These are phyloP conservation scores for Hemistola chrysoprasaria DNA, from an alignment of 2,888 invertebrate genomes.

Conservation along the genomic window DNA sequence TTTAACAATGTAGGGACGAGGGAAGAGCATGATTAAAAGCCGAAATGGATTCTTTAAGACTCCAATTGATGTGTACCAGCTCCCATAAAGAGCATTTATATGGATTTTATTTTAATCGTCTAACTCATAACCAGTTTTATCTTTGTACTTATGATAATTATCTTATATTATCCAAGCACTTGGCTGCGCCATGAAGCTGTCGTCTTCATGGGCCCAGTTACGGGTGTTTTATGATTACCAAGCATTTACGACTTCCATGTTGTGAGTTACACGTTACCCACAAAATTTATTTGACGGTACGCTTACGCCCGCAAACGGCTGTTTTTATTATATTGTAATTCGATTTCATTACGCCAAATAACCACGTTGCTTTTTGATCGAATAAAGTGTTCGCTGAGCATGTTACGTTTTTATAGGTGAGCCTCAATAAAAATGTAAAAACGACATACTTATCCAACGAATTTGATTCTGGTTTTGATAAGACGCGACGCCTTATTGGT, in stretches of 20 bases:
- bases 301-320: constrained; percentile 26
- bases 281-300: constrained; percentile 36
- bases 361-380: constrained; percentile 21
- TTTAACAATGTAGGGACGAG: no score
- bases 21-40: no score
- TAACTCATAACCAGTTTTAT: constrained; percentile 5
- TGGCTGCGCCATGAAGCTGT: constrained; percentile 14
- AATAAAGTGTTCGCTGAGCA: constrained; percentile 10
- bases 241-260: constrained; percentile 43
- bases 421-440: no score
- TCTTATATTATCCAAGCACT: constrained; percentile 16
- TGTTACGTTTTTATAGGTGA: neutral
- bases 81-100: no score
- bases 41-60: no score
- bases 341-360: constrained; percentile 23
- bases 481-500: no score
- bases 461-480: no score
- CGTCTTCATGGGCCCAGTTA: constrained; percentile 19
- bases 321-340: constrained; percentile 36
- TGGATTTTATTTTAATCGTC: constrained; percentile 1
- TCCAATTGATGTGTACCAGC: no score
- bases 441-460: no score
- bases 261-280: constrained; percentile 37
- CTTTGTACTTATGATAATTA: constrained; percentile 9
- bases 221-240: constrained; percentile 38